Percentiles rank a stretch among this genome's conserved stretches.
Evolutionary conservation across 2,888 invertebrate species (phyloP).

Genomic region (Drosophila gaucha): DNA sequence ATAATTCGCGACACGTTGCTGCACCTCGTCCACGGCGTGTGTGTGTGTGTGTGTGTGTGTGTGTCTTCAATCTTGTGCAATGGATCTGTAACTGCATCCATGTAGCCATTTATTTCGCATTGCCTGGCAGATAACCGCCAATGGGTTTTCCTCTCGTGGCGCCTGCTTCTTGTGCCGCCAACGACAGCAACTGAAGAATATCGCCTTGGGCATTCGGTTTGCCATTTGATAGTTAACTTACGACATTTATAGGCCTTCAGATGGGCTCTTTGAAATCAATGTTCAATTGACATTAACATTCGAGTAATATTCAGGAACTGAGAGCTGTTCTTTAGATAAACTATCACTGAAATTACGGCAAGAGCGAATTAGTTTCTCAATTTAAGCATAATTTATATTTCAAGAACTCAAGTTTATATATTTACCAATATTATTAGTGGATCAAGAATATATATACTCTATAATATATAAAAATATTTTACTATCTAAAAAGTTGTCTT

Average conservation of each 20-base stretch:
- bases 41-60: neutral
- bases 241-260: slow-evolving; percentile 14
- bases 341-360: neutral
- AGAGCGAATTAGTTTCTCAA: neutral
- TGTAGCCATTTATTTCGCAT: slow-evolving; percentile 68
- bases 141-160: slow-evolving; percentile 31
- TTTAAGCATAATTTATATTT: too few species aligned
- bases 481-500: too few species aligned
- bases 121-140: slow-evolving; percentile 62
- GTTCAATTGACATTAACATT: slow-evolving; percentile 18
- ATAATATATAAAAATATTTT: too few species aligned
- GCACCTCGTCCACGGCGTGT: slow-evolving; percentile 14
- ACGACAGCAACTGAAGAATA: slow-evolving; percentile 21
- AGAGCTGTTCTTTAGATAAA: neutral
- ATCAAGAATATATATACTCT: too few species aligned
- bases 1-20: slow-evolving; percentile 70
- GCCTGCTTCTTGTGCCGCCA: slow-evolving; percentile 22
- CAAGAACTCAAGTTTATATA: too few species aligned
- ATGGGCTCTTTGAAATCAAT: slow-evolving; percentile 9
- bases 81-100: slow-evolving; percentile 68
- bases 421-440: too few species aligned
- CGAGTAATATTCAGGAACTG: neutral
- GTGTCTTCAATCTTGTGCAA: slow-evolving; percentile 66
- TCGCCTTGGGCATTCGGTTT: slow-evolving; percentile 5
- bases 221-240: slow-evolving; percentile 30